phyloP scores from a whole-genome alignment of 1,140 invertebrate species.

The Centruroides vittatus region DNA sequence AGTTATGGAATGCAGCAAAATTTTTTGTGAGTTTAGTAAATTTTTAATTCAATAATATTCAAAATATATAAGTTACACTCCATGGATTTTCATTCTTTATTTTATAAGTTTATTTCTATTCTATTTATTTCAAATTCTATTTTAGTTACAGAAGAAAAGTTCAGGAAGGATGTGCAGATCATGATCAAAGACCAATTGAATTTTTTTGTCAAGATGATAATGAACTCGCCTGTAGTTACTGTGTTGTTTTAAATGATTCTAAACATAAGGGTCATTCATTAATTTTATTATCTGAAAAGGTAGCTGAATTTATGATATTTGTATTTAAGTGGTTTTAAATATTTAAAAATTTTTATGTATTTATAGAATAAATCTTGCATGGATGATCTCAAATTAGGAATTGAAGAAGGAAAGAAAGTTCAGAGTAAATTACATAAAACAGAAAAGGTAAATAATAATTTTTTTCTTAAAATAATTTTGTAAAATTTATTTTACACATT shows the following conservation, averaged over 20 bases:
- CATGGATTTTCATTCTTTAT: no score
- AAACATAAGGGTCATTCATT: conserved; percentile 9
- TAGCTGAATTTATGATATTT: not conserved
- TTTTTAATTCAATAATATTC: no score
- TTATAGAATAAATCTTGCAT: conserved; percentile 12
- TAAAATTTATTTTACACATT: no score
- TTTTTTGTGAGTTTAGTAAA: no score
- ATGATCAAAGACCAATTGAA: conserved; percentile 10
- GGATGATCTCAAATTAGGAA: conserved; percentile 1
- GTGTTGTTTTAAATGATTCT: conserved; percentile 4
- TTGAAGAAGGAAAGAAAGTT: not conserved
- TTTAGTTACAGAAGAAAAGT: not conserved
- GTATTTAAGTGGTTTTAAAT: no score
- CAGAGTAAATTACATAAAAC: no score
- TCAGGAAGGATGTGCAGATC: conserved; percentile 8
- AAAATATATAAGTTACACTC: no score
- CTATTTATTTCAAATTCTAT: not conserved
- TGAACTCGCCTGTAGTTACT: conserved; percentile 10
- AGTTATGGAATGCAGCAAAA: no score
- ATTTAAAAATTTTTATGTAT: no score
- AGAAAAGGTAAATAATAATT: no score
- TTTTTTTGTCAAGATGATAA: conserved; percentile 14
- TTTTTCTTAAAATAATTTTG: no score
- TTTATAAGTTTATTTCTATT: not conserved
- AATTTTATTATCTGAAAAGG: conserved; percentile 12